These are phyloP conservation scores for Drosophila subpulchrella DNA, from an alignment of 1,140 invertebrate species.

Conservation along the genomic window DNA sequence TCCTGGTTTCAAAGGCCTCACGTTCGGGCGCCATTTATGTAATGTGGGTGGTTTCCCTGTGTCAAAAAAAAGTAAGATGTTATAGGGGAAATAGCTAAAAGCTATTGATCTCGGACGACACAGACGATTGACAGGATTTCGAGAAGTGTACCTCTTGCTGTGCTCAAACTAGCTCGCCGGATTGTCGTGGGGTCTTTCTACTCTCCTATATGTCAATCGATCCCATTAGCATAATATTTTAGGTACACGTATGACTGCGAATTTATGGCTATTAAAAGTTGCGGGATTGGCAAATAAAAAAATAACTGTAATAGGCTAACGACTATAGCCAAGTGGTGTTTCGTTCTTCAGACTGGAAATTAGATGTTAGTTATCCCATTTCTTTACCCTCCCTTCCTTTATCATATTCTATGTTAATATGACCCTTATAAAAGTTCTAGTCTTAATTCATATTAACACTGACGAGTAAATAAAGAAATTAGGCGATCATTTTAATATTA, in stretches of 20 bases:
- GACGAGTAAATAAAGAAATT: no score
- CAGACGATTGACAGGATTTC: no score
- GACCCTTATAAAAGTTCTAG: no score
- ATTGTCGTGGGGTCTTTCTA: no score
- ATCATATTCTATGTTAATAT: no score
- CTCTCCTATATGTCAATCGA: no score
- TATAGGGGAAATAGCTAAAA: neutral
- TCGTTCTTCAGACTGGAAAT: neutral
- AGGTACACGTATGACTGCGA: constrained; percentile 1
- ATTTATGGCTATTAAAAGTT: neutral
- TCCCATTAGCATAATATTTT: constrained; percentile 1
- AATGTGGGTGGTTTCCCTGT: constrained; percentile 1
- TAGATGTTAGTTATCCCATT: neutral
- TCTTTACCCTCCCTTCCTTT: no score
- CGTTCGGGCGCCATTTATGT: constrained; percentile 11
- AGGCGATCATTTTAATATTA: no score
- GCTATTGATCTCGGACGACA: no score
- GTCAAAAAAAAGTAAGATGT: neutral
- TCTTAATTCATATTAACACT: no score
- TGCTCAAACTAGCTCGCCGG: no score
- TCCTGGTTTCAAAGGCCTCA: neutral
- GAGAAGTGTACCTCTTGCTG: no score
- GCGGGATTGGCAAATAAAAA: neutral
- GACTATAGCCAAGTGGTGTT: neutral
- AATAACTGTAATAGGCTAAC: constrained; percentile 1